Evolutionary conservation across 2,888 invertebrate species (phyloP).

Genomic region (Stomorhina lunata): DNA sequence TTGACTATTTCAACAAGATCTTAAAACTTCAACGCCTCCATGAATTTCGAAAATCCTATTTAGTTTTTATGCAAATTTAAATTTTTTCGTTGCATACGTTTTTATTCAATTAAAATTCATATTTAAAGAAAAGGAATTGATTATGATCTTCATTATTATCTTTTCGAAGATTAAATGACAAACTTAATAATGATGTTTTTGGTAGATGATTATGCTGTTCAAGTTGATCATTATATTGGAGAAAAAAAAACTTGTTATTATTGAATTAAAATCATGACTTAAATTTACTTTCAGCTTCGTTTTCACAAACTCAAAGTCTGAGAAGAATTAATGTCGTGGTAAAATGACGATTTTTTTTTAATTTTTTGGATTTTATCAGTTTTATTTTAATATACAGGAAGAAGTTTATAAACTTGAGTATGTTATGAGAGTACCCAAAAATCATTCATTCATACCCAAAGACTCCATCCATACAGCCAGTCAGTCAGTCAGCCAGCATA

Average conservation of each 20-base stretch:
- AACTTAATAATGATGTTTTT: no score
- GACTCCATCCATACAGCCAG: not conserved
- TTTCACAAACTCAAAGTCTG: not conserved
- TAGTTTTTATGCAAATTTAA: constrained; percentile 63
- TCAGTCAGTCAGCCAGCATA: constrained; percentile 61
- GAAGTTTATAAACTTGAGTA: constrained; percentile 23
- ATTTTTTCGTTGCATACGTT: constrained; percentile 1
- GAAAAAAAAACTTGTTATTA: no score
- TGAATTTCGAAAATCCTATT: constrained; percentile 39
- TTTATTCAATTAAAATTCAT: constrained; percentile 61
- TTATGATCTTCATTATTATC: constrained; percentile 49
- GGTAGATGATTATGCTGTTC: no score
- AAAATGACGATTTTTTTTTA: no score
- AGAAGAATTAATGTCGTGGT: constrained; percentile 43
- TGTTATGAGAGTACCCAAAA: no score
- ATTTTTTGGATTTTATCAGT: constrained; percentile 41
- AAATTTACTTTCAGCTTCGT: constrained; percentile 22
- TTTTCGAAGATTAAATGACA: no score
- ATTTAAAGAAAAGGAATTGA: constrained; percentile 59
- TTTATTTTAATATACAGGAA: constrained; percentile 55
- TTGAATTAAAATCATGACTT: constrained; percentile 64
- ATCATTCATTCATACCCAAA: not conserved
- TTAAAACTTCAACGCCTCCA: constrained; percentile 57
- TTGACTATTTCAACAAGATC: no score
- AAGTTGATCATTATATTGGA: no score